These are phyloP conservation scores for Quadroppia sp. DNA, from an alignment of 2,888 invertebrate species.

Conservation along the genomic window DNA sequence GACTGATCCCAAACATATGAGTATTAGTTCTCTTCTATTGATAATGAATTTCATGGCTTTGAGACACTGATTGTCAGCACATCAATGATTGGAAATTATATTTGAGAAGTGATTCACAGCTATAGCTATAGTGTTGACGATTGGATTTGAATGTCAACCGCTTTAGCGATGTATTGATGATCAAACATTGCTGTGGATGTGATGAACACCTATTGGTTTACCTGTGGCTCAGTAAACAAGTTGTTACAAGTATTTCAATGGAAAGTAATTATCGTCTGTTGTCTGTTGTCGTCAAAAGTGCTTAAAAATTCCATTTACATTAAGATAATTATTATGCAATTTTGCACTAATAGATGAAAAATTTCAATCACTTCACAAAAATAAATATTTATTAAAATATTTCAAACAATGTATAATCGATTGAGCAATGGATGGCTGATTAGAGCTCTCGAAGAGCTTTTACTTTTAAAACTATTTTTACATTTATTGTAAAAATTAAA, in stretches of 20 bases:
- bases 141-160: background rate
- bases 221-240: background rate
- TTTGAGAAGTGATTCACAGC: too few relatives aligned
- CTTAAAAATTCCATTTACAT: background rate
- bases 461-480: background rate
- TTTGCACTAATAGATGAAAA: background rate
- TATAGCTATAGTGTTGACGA: too few relatives aligned
- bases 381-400: background rate
- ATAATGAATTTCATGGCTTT: constrained; percentile 14
- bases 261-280: background rate
- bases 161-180: background rate
- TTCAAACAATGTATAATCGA: background rate
- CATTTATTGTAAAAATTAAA: background rate
- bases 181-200: background rate
- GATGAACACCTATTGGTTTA: constrained; percentile 1
- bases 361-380: background rate
- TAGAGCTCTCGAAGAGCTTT: background rate
- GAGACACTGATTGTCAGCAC: background rate
- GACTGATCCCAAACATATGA: constrained; percentile 28
- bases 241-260: background rate
- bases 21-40: constrained; percentile 14
- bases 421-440: background rate
- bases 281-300: background rate
- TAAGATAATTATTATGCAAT: background rate
- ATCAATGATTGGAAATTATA: background rate